Percentiles rank a stretch among this genome's conserved stretches.
Evolutionary conservation across 1,140 invertebrate species (phyloP).

Genomic region (Nephila pilipes): DNA sequence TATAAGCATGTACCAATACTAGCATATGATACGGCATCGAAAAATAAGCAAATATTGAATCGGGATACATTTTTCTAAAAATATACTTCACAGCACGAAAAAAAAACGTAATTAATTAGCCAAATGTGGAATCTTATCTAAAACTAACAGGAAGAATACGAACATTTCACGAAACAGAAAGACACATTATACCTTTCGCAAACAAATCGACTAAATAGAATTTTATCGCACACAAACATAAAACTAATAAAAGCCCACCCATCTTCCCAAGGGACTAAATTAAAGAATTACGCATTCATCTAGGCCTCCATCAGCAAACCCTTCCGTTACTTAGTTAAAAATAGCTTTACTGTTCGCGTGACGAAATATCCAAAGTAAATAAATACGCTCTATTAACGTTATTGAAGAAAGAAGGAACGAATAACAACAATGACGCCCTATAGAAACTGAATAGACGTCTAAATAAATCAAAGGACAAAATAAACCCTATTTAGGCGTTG

Average conservation of each 20-base stretch:
- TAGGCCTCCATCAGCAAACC: background rate
- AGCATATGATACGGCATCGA: no score
- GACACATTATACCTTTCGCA: no score
- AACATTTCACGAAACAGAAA: no score
- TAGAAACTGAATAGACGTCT: background rate
- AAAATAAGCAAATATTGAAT: no score
- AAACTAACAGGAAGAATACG: no score
- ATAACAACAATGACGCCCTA: constrained; percentile 15
- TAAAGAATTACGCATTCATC: no score
- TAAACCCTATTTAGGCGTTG: constrained; percentile 4
- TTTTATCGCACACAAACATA: background rate
- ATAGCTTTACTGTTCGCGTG: background rate
- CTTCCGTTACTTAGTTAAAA: constrained; percentile 13
- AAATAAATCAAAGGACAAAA: constrained; percentile 25
- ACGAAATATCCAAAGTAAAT: constrained; percentile 7
- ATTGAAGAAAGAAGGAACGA: background rate
- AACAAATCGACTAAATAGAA: background rate
- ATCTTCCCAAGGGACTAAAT: background rate
- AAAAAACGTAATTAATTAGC: no score
- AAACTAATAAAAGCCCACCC: constrained; percentile 2
- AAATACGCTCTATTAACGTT: constrained; percentile 8
- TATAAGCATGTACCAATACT: no score
- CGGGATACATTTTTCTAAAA: no score
- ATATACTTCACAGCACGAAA: no score
- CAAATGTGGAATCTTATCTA: no score